Evolutionary conservation across 2,797 vertebrate species (phyloP).

Genomic region (Labroides dimidiatus): DNA sequence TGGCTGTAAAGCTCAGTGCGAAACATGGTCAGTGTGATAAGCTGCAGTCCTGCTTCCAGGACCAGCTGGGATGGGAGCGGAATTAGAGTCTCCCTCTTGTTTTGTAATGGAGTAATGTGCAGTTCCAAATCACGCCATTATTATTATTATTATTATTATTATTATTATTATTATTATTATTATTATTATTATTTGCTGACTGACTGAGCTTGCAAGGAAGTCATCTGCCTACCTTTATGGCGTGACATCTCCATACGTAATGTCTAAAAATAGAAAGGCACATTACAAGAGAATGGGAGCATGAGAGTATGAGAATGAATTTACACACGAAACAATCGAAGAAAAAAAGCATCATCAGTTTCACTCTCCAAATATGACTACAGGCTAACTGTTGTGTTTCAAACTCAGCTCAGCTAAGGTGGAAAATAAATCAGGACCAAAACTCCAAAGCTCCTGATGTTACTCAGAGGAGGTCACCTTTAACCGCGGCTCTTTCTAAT

Average conservation of each 20-base stretch:
- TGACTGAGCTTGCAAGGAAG: constrained; percentile 62
- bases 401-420: constrained; percentile 49
- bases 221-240: constrained; percentile 42
- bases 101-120: constrained; percentile 67
- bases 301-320: neutral
- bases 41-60: constrained; percentile 51
- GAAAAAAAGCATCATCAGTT: constrained; percentile 22
- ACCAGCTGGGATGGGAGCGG: constrained; percentile 75
- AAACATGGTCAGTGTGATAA: constrained; percentile 65
- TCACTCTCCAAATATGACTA: constrained; percentile 12
- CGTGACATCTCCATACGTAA: constrained; percentile 23
- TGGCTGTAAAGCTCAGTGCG: constrained; percentile 65
- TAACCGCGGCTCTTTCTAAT: constrained; percentile 67
- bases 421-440: constrained; percentile 61
- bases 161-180: too few relatives aligned
- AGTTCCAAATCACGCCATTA: constrained; percentile 75
- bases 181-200: too few relatives aligned
- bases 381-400: constrained; percentile 15
- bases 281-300: too few relatives aligned
- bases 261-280: neutral
- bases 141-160: too few relatives aligned
- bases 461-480: constrained; percentile 79
- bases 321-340: constrained; percentile 3
- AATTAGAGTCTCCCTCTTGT: constrained; percentile 72
- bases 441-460: constrained; percentile 55